These are phyloP conservation scores for Cricetomys ansorgei DNA, from an alignment of 2,113 vertebrate species.

Conservation along the genomic window DNA sequence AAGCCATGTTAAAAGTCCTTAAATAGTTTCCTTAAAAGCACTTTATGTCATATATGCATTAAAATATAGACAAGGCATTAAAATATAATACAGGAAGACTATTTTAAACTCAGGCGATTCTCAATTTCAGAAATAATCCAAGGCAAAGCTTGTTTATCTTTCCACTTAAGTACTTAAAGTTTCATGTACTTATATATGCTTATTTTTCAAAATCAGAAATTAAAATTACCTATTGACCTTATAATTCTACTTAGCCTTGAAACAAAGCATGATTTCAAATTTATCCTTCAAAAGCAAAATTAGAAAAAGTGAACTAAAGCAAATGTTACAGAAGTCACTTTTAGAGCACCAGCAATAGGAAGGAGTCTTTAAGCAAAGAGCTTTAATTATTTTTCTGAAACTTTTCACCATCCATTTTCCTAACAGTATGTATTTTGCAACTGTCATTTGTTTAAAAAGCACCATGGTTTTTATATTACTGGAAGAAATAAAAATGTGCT, in stretches of 20 bases:
- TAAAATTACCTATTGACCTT: conserved; percentile 34
- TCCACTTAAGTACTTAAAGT: conserved; percentile 30
- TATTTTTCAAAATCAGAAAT: conserved; percentile 49
- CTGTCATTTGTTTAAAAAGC: background rate
- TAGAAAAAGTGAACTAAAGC: conserved; percentile 52
- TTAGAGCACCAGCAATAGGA: background rate
- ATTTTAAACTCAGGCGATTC: background rate
- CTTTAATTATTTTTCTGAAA: background rate
- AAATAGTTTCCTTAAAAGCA: background rate
- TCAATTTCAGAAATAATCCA: background rate
- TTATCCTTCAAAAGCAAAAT: conserved; percentile 44
- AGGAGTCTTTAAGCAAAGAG: background rate
- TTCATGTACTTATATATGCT: conserved; percentile 2
- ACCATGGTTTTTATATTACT: background rate
- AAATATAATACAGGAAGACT: background rate
- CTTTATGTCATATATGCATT: background rate
- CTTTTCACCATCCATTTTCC: background rate
- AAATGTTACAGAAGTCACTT: background rate
- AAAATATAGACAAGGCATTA: background rate
- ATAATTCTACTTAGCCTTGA: conserved; percentile 25
- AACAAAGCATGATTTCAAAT: conserved; percentile 49
- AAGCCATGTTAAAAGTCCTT: background rate
- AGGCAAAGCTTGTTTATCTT: background rate
- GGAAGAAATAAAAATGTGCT: conserved; percentile 22
- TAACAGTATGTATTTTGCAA: background rate